phyloP scores from a whole-genome alignment of 2,797 vertebrate species.

The Poeciliopsis gracilis region DNA sequence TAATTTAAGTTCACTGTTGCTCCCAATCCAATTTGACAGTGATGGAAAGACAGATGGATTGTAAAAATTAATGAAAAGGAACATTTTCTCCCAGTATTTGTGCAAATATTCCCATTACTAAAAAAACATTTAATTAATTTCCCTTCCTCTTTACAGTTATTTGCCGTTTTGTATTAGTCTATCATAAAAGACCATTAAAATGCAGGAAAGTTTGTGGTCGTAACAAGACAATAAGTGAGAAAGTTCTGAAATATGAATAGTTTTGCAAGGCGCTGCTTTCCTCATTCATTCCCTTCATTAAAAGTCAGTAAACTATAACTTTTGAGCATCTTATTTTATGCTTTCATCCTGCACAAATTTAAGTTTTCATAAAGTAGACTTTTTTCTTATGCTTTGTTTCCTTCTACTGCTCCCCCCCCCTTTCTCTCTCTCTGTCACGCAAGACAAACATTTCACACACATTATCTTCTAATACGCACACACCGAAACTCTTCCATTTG shows the following conservation, averaged over 20 bases:
- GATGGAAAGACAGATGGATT: not conserved
- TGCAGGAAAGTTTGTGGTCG: not conserved
- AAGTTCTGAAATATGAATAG: not conserved
- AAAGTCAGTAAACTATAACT: not conserved
- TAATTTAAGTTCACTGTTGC: not conserved
- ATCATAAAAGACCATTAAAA: not conserved
- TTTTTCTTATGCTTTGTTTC: slow-evolving; percentile 15
- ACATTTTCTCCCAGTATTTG: not conserved
- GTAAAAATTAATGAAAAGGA: not conserved
- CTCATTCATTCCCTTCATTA: not conserved
- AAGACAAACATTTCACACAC: slow-evolving; percentile 56
- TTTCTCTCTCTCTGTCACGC: slow-evolving; percentile 31
- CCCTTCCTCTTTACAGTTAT: not conserved
- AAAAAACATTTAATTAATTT: not conserved
- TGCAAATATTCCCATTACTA: not conserved
- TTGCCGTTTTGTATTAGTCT: not conserved
- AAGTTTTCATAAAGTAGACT: slow-evolving; percentile 2
- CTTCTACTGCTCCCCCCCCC: slow-evolving; percentile 13
- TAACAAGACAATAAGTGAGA: not conserved
- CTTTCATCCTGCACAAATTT: not conserved
- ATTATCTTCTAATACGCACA: slow-evolving; percentile 34
- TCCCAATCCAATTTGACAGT: not conserved
- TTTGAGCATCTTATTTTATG: not conserved
- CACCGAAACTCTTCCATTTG: slow-evolving; percentile 58
- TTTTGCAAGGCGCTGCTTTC: not conserved